Conservation (phyloP, 2,888 invertebrate genomes). For the Aleiodes testaceus region DNA sequence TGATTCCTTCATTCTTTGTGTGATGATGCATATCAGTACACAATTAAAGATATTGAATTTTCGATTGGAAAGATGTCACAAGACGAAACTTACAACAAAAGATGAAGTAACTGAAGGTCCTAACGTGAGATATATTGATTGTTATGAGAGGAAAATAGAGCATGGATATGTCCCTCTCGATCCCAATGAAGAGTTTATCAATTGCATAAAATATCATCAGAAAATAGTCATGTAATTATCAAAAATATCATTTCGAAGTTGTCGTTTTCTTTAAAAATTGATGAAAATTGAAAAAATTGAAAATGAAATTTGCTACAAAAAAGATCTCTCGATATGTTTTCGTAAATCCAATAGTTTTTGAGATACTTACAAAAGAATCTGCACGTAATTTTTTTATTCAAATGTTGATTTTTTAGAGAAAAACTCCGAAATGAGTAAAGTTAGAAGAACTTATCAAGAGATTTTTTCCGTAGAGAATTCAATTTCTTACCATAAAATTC, state of each 20-base stretch:
- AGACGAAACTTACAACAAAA: neutral
- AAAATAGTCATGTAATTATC: neutral
- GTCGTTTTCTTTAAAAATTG: too few species aligned
- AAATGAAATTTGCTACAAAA: too few species aligned
- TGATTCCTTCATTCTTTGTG: neutral
- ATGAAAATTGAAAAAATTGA: too few species aligned
- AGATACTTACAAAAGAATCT: too few species aligned
- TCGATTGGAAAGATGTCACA: constrained; percentile 11
- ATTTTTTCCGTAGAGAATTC: too few species aligned
- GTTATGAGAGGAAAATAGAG: constrained; percentile 10
- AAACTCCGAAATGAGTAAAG: too few species aligned
- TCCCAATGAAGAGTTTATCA: neutral
- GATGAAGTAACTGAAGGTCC: neutral
- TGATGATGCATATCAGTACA: constrained; percentile 13
- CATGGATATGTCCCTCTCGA: neutral
- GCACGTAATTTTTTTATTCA: too few species aligned
- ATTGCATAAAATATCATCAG: neutral
- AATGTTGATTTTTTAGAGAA: too few species aligned
- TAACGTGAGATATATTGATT: neutral
- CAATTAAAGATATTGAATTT: constrained; percentile 18
- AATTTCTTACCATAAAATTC: too few species aligned
- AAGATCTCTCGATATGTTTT: too few species aligned
- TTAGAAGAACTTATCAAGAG: too few species aligned
- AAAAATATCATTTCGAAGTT: neutral
- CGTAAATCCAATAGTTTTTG: too few species aligned